Evolutionary conservation across 2,888 invertebrate species (phyloP).

Genomic region (Falcaria lacertinaria): DNA sequence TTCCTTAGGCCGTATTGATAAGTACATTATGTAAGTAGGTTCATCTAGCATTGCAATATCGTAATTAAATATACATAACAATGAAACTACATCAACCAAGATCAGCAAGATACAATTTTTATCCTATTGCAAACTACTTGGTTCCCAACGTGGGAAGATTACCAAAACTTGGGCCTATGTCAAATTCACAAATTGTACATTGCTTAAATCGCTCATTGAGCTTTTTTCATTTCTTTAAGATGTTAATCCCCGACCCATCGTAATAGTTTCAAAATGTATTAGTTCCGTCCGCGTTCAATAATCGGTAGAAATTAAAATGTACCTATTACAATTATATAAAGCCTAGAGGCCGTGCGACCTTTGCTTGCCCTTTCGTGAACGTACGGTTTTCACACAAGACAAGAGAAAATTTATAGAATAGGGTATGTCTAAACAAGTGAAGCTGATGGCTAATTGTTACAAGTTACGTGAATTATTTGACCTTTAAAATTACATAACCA

Average conservation of each 20-base stretch:
- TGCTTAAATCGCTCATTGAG: background rate
- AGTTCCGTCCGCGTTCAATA: background rate
- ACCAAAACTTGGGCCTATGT: background rate
- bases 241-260: background rate
- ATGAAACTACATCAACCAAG: background rate
- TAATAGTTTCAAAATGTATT: background rate
- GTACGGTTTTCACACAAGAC: constrained; percentile 20
- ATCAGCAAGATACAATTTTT: background rate
- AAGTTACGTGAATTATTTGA: constrained; percentile 19
- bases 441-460: constrained; percentile 33
- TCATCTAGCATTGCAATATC: background rate
- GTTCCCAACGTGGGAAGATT: background rate
- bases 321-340: constrained; percentile 6
- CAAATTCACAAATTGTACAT: background rate
- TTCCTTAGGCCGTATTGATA: background rate
- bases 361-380: constrained; percentile 18
- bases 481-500: background rate
- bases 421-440: constrained; percentile 24
- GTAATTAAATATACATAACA: background rate
- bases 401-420: constrained; percentile 21
- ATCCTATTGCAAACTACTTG: background rate
- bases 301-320: background rate
- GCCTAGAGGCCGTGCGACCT: constrained; percentile 13
- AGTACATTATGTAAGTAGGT: background rate
- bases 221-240: background rate